Evolutionary conservation across 2,888 invertebrate species (phyloP), one percentile per base, ranked within the genome.

Genomic region (Hyposoter didymator): DNA sequence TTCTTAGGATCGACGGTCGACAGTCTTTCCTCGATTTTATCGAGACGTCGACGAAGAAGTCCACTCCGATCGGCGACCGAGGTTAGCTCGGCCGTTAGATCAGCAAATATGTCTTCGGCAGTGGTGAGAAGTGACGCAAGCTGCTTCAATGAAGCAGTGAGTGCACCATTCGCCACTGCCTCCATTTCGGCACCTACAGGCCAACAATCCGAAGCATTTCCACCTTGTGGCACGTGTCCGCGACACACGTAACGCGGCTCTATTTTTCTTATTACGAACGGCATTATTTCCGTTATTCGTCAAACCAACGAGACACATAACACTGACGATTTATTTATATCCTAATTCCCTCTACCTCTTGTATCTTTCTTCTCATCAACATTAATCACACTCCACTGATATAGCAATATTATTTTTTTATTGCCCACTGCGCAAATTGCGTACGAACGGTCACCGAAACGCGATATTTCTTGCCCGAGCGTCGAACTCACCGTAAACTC

Each of bases 21-120:
- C 91, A 98, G 96, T 91, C 96, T 95, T 89, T 96, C 96, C 92
- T 97, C 96, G 90, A 98, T 96, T 90, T 94, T 95, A 90, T 95
- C 95, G 90, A 98, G 95, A 93, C 96, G 96, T 82, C 94, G 94
- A 93, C 96, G 96, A 82, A 98, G 96, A 73, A 94, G 94, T 84
- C 96, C 96, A 84, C 97, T 96, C 88, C 98, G 95, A 91, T 96
- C 96, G 82, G 96, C 96, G 90, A 98, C 96, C 87, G 95, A 95
- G 91, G 96, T 96, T 88, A 98, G 95, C 93, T 98, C 97, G 87
- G 95, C 95, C 86, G 97, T 97, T 90, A 98, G 95, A 92, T 97
- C 97, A 90, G 96, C 96, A 94, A 98, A 98, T 92, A 98, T 97
- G 93, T 98, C 97, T 94, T 97, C 96, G 90, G 98, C 98, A 87